A percentile compares a stretch with the other conserved stretches of the same genome.
Evolutionary conservation across 1,140 invertebrate genomes (phyloP).

Genomic region (Zaprionus lachaisei): DNA sequence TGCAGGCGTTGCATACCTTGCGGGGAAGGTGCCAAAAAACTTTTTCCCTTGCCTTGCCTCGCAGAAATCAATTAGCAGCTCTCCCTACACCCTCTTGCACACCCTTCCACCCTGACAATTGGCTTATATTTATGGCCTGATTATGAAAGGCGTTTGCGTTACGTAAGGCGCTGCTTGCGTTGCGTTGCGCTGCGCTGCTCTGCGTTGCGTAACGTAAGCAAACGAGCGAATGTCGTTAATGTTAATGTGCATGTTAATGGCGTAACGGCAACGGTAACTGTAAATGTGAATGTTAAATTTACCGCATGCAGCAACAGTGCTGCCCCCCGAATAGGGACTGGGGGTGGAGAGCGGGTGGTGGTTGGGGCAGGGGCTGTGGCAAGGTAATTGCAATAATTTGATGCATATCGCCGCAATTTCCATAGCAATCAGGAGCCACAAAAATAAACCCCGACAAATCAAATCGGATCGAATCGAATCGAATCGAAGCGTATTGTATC

Average conservation of each 20-base stretch:
- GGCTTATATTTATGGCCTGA: constrained; percentile 44
- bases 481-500: constrained; percentile 19
- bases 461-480: constrained; percentile 49
- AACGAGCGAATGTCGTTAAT: constrained; percentile 23
- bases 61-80: constrained; percentile 48
- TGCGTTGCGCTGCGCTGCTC: not conserved
- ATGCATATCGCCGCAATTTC: constrained; percentile 42
- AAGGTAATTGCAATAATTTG: constrained; percentile 49
- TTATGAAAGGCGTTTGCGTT: constrained; percentile 41
- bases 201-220: constrained; percentile 27
- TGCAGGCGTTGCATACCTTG: constrained; percentile 41
- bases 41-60: constrained; percentile 27
- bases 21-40: constrained; percentile 43
- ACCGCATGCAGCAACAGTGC: constrained; percentile 2
- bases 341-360: too few relatives aligned
- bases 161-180: constrained; percentile 16
- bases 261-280: constrained; percentile 1
- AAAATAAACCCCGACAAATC: constrained; percentile 45
- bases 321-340: too few relatives aligned
- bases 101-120: constrained; percentile 1
- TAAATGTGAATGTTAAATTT: not conserved
- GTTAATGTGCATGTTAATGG: constrained; percentile 38
- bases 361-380: not conserved
- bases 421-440: constrained; percentile 39
- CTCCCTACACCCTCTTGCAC: not conserved